phyloP scores from a whole-genome alignment of 2,797 vertebrate genomes.

The Aythya fuligula region DNA sequence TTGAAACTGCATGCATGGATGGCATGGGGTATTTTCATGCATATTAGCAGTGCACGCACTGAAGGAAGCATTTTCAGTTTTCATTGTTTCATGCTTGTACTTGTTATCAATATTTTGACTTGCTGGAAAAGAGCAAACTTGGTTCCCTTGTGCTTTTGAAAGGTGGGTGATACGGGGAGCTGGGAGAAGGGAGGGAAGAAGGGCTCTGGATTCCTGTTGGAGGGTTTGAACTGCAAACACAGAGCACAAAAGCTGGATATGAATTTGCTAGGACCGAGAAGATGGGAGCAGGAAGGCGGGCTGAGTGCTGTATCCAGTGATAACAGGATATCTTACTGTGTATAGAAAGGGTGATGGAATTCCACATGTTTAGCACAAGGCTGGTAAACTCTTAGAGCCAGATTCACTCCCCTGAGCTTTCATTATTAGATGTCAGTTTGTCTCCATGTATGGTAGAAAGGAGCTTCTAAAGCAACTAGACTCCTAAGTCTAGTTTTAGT shows the following conservation, averaged over 20 bases:
- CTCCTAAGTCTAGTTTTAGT: background rate
- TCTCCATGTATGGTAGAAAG: background rate
- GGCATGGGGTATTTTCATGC: background rate
- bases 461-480: background rate
- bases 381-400: background rate
- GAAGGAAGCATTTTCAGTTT: constrained; percentile 17
- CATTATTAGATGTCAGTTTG: background rate
- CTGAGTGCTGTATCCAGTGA: background rate
- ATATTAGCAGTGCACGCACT: background rate
- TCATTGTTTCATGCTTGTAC: constrained; percentile 9
- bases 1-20: constrained; percentile 1
- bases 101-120: background rate
- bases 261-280: background rate
- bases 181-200: background rate
- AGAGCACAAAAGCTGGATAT: accelerated
- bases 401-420: background rate
- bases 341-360: background rate
- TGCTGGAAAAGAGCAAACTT: constrained; percentile 17
- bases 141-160: constrained; percentile 14
- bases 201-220: background rate
- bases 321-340: background rate
- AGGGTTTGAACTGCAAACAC: background rate
- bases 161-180: background rate
- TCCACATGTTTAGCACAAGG: background rate
- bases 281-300: background rate